Evolutionary conservation across 2,797 vertebrate genomes (phyloP).

Genomic region (Melanotaenia trifasciata): DNA sequence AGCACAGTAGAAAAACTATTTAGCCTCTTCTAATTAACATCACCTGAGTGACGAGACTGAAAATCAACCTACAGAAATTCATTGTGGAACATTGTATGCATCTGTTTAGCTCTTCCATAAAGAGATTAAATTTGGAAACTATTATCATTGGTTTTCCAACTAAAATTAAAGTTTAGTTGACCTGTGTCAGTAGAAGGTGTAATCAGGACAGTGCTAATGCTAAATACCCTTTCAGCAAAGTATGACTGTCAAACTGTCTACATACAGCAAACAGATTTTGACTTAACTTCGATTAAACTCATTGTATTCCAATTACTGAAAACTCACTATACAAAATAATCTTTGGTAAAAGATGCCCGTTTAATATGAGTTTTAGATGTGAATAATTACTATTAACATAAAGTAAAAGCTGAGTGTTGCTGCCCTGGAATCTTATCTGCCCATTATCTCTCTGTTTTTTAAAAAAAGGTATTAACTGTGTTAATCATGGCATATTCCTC

Average conservation of each 20-base stretch:
- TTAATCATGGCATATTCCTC: not conserved
- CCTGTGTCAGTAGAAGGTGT: too few relatives aligned
- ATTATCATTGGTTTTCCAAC: too few relatives aligned
- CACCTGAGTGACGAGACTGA: too few relatives aligned
- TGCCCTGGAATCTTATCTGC: slow-evolving; percentile 2
- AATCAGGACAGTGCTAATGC: too few relatives aligned
- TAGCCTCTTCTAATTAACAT: too few relatives aligned
- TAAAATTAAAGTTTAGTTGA: too few relatives aligned
- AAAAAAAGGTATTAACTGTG: slow-evolving; percentile 10
- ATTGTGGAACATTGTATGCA: too few relatives aligned
- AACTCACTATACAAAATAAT: not conserved
- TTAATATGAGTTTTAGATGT: not conserved
- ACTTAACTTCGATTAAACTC: not conserved
- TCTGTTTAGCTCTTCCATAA: too few relatives aligned
- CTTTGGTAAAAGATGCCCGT: not conserved
- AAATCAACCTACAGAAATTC: too few relatives aligned
- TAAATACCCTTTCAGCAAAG: too few relatives aligned
- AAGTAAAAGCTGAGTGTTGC: not conserved
- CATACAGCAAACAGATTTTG: not conserved
- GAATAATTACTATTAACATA: not conserved
- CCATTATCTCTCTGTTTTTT: slow-evolving; percentile 1
- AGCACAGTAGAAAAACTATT: too few relatives aligned
- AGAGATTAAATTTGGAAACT: too few relatives aligned
- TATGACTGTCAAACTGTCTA: not conserved
- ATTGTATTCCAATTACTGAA: not conserved